Evolutionary conservation across 2,888 invertebrate genomes (phyloP).

Genomic region (Drosophila prostipennis): DNA sequence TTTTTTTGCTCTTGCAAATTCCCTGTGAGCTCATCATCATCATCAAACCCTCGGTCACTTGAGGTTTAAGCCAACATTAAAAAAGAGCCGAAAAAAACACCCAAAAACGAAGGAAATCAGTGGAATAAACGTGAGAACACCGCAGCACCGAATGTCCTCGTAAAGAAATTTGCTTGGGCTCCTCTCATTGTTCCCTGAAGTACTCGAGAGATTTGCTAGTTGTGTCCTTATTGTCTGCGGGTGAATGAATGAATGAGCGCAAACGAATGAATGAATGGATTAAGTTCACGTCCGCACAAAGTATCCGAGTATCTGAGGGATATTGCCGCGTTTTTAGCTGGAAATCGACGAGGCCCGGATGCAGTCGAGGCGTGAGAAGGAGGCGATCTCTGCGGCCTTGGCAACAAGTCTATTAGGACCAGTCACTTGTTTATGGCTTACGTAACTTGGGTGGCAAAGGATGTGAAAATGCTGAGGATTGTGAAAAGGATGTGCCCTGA

Average conservation of each 20-base stretch:
- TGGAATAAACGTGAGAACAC: conserved; percentile 65
- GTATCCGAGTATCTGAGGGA: conserved; percentile 46
- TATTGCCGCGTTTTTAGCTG: conserved; percentile 57
- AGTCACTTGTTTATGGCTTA: conserved; percentile 38
- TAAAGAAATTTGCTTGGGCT: conserved; percentile 60
- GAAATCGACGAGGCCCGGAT: conserved; percentile 23
- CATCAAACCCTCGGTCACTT: conserved; percentile 75
- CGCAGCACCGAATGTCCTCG: conserved; percentile 65
- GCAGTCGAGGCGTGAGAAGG: conserved; percentile 67
- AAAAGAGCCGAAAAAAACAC: conserved; percentile 58
- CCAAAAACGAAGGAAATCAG: conserved; percentile 26
- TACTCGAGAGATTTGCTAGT: conserved; percentile 72
- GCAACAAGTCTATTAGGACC: conserved; percentile 55
- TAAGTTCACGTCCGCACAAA: conserved; percentile 26
- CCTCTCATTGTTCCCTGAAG: conserved; percentile 60
- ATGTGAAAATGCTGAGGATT: conserved; percentile 14
- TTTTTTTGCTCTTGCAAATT: conserved; percentile 48
- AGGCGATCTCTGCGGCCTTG: conserved; percentile 54
- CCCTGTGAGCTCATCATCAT: conserved; percentile 45
- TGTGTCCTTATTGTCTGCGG: conserved; percentile 72
- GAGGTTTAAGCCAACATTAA: conserved; percentile 69
- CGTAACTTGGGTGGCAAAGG: conserved; percentile 67
- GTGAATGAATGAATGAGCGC: conserved; percentile 69
- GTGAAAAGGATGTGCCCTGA: conserved; percentile 35
- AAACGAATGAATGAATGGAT: conserved; percentile 22